Evolutionary conservation across 2,797 vertebrate genomes (phyloP).

Genomic region (Holocentrus rufus): DNA sequence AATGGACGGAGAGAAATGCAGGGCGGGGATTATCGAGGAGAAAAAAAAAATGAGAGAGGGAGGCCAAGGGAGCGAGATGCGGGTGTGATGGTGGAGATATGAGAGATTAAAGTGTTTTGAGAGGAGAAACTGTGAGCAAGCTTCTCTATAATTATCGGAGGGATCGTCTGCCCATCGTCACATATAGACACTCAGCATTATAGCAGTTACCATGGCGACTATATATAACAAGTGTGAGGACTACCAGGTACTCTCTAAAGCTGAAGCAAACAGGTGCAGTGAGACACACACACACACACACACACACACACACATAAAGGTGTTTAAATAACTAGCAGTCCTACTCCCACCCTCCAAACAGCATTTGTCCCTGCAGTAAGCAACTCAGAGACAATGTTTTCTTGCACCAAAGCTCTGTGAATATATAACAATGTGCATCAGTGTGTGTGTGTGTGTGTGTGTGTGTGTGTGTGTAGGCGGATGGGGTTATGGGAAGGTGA

Average conservation of each 20-base stretch:
- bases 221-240: constrained; percentile 40
- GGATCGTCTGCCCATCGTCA: not conserved
- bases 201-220: constrained; percentile 72
- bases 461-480: constrained; percentile 30
- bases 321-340: constrained; percentile 49
- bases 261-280: constrained; percentile 42
- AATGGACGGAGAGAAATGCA: too few species aligned
- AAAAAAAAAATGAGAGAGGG: too few species aligned
- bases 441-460: constrained; percentile 21
- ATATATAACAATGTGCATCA: constrained; percentile 17
- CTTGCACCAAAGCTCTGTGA: constrained; percentile 14
- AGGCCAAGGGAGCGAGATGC: not conserved
- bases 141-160: constrained; percentile 4
- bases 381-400: constrained; percentile 30
- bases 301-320: constrained; percentile 4
- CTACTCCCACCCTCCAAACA: constrained; percentile 31
- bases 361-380: constrained; percentile 11
- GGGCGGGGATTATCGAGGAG: not conserved
- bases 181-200: constrained; percentile 41
- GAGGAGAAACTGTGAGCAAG: not conserved
- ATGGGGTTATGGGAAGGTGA: constrained; percentile 32
- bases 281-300: constrained; percentile 16
- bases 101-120: not conserved
- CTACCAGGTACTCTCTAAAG: constrained; percentile 29
- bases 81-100: too few species aligned